Evolutionary conservation across 2,113 vertebrate genomes (phyloP).

Genomic region (Butastur rufipennis): DNA sequence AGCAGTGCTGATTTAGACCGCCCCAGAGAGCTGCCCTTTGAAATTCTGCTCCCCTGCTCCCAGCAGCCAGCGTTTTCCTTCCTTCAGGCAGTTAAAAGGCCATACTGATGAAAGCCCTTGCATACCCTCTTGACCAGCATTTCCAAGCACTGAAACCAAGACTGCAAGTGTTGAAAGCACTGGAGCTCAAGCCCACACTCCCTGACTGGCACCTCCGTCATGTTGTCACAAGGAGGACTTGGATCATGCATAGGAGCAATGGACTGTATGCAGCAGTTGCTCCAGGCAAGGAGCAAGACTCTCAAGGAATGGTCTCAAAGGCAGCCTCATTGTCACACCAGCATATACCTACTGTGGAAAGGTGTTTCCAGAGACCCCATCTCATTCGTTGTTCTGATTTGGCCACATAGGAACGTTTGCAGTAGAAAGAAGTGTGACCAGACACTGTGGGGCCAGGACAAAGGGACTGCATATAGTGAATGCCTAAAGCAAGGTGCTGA

Average conservation of each 20-base stretch:
- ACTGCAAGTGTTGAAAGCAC: not conserved
- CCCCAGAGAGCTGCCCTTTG: not conserved
- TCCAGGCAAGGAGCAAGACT: not conserved
- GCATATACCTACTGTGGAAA: not conserved
- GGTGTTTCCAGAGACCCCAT: not conserved
- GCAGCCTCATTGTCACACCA: fast-evolving
- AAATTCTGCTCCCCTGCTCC: not conserved
- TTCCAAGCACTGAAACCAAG: not conserved
- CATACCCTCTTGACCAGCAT: not conserved
- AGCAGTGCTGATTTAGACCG: not conserved
- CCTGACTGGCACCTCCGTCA: fast-evolving
- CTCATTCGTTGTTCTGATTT: not conserved
- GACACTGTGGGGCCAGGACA: not conserved
- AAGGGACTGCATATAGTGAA: not conserved
- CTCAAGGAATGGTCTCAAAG: not conserved
- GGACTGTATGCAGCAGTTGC: not conserved
- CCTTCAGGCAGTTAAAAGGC: not conserved
- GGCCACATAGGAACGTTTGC: not conserved
- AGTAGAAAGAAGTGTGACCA: not conserved
- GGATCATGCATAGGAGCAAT: not conserved
- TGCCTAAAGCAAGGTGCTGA: not conserved
- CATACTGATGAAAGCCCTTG: not conserved
- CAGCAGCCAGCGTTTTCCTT: not conserved
- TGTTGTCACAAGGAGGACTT: not conserved
- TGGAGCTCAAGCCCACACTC: not conserved